Percentiles rank a stretch among this genome's conserved stretches.
phyloP scores from a whole-genome alignment of 30 jellyfish, hydroid and myxozoan genomes.

The Chrysaora quinquecirrha region DNA sequence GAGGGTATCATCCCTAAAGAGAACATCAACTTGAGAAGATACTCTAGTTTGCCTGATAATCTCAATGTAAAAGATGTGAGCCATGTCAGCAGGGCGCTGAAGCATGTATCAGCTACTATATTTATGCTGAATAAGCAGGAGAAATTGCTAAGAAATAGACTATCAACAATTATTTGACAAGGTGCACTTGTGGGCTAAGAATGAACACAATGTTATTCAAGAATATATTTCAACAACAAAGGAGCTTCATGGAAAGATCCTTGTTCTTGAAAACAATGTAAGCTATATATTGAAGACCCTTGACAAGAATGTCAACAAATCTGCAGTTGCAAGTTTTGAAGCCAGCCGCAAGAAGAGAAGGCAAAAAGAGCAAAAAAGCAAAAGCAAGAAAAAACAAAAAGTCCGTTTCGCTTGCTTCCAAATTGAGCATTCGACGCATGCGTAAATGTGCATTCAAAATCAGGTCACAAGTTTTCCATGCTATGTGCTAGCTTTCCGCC shows the following conservation, averaged over 20 bases:
- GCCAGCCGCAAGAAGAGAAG: conserved; percentile 18
- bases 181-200: conserved; percentile 49
- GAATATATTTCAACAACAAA: conserved; percentile 25
- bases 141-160: conserved; percentile 30
- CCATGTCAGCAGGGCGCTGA: conserved; percentile 30
- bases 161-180: conserved; percentile 29
- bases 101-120: conserved; percentile 43
- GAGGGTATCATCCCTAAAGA: conserved; percentile 16
- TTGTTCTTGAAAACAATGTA: conserved; percentile 25
- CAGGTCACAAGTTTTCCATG: too few relatives aligned
- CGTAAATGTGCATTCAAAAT: too few relatives aligned
- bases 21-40: conserved; percentile 19
- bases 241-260: conserved; percentile 42
- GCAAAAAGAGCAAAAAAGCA: conserved; percentile 41
- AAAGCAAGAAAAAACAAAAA: conserved; percentile 16
- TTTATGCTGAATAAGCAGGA: conserved; percentile 31
- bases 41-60: conserved; percentile 23
- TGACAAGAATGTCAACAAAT: conserved; percentile 30
- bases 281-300: conserved; percentile 30
- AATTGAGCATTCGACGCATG: not conserved
- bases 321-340: conserved; percentile 39
- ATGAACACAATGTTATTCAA: conserved; percentile 40
- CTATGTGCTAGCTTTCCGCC: too few relatives aligned
- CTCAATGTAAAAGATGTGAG: conserved; percentile 32
- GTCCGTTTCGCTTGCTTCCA: conserved; percentile 38